Percentiles rank a stretch among this genome's conserved stretches.
Evolutionary conservation across 2,797 vertebrate genomes (phyloP).

Genomic region (Phaenicophaeus curvirostris): DNA sequence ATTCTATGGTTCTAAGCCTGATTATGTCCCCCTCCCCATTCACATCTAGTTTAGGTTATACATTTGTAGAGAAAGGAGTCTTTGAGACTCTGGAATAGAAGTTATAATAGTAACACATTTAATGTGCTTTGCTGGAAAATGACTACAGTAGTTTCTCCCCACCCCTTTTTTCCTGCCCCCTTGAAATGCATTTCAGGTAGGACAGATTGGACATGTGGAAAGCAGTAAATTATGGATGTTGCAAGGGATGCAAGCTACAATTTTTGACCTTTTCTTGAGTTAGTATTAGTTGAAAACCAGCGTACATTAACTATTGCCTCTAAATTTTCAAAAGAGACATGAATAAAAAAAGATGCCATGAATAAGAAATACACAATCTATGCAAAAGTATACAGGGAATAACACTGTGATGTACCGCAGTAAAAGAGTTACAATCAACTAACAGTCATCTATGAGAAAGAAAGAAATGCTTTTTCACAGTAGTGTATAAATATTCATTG

Average conservation of each 20-base stretch:
- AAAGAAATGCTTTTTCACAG: neutral
- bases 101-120: neutral
- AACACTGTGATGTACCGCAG: neutral
- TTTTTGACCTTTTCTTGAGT: neutral
- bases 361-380: neutral
- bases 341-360: neutral
- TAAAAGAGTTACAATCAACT: neutral
- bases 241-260: neutral
- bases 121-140: neutral
- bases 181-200: neutral
- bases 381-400: neutral
- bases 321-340: neutral
- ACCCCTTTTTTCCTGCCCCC: fast-evolving
- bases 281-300: neutral
- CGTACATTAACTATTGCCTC: neutral
- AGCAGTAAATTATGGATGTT: neutral
- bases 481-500: neutral
- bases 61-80: neutral
- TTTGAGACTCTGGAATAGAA: neutral
- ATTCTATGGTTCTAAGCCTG: no score
- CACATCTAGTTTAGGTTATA: no score
- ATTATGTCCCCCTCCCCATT: no score
- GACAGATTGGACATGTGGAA: neutral
- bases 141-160: neutral
- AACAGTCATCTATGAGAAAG: fast-evolving